Evolutionary conservation across 2,797 vertebrate genomes (phyloP), one percentile per base, ranked within the genome.

Genomic region (Chaenodraco wilsoni): DNA sequence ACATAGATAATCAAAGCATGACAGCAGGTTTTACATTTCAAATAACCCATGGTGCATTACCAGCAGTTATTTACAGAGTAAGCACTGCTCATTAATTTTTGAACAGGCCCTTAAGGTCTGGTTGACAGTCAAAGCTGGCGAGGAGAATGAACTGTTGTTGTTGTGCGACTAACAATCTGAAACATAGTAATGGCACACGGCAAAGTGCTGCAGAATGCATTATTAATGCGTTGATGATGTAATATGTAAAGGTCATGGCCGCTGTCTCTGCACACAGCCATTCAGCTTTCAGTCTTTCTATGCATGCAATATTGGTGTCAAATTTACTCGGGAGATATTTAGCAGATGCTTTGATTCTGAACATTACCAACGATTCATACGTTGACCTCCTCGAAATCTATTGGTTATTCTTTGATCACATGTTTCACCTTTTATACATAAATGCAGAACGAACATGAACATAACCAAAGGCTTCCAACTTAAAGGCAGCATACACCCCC

Each of bases 21-120:
- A 92, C 92, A 91, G 93, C 86, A 76, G 92, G 91, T 94, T 93
- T 94, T 92, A 94, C 92, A 93, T 93, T 92, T 92, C 91, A 93
- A 94, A 94, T 92, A 93, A 92, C 93, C 92, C 87, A 74, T 21
- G 79, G 92, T 93, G 90, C 84, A 91, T 90, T 90, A 87, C 92
- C 89, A 85, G 89, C 86, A 91, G 90, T 93, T 94, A 94, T 94
- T 95, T 95, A 95, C 93, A 93, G 88, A 90, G 87, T 87, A 91
- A 91, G 90, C 85, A 74, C 73, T 76, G 78, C 88, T 94, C 91
- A 93, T 95, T 93, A 85, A 92, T 93, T 94, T 94, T 93, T 94
- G 89, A 93, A 91, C 84, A 89, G 87, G 76, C 91, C 93, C 93
- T 93, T 89, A 92, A 93, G 93, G 91, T 87, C 87, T 87, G 69